Evolutionary conservation across 1,140 invertebrate genomes (phyloP), one percentile per base, ranked within the genome.

Genomic region (Drosophila ironensis): DNA sequence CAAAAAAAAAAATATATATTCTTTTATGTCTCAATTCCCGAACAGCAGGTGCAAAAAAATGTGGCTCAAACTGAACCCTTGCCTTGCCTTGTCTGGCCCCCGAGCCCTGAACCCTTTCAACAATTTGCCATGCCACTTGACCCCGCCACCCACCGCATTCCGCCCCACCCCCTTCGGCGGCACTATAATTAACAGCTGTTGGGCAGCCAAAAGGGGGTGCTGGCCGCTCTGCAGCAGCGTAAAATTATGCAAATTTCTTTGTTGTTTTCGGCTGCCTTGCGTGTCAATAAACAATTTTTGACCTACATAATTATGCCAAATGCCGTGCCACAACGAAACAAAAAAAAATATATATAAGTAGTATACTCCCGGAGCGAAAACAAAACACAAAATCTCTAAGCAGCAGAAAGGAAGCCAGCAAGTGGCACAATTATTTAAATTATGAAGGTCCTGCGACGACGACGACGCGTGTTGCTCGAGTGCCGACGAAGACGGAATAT

Each of bases 241-340:
- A 84, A 87, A 86, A 86, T 86, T 86, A 86, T 86, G 81, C 81
- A 86, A 86, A 87, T 86, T 86, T 84, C 74, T 80, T 68, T 80
- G 80, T 86, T 84, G 73, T 47, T 69, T 69, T 69, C 64, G 51
- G 66, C 51, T 68, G 64, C 64, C 66, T 86, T 84, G 81, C 81
- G 76, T 87, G 81, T 87, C 81, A 87, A 87, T 87, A 87, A 87
- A 87, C 81, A 87, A 87, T 87, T 87, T 87, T 87, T 87, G 81
- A 87, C 81, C 81, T 87, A 87, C 81, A 87, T 87, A 87, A 87
- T 87, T 87, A 87, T 86, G 72, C 80, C 80, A 87, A 87, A 81
- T 84, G 78, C 73, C 70, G 80, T 78, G 70, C 73, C 52, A 80
- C 47, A 28, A 24, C 24, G 22, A 35, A 22, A 11, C 19, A 47